These are phyloP conservation scores for Amazona vittata DNA, from an alignment of 2,113 vertebrate species.

Conservation along the genomic window DNA sequence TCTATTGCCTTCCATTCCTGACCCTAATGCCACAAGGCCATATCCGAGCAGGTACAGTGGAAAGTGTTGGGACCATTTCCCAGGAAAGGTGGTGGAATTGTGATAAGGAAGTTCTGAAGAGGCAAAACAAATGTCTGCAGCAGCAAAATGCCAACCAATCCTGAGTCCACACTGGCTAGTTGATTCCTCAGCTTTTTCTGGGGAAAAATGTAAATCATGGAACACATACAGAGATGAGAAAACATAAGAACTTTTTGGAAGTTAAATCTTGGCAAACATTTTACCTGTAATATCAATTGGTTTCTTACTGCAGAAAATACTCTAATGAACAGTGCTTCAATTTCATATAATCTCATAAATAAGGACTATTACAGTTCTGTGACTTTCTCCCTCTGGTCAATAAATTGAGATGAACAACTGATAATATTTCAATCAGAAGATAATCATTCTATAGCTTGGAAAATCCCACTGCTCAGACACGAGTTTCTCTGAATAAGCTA, in stretches of 20 bases:
- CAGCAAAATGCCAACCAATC: not conserved
- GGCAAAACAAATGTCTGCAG: not conserved
- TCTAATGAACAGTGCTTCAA: not conserved
- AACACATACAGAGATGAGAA: not conserved
- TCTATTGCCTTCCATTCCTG: not conserved
- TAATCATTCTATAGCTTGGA: not conserved
- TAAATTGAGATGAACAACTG: not conserved
- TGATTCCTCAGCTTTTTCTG: not conserved
- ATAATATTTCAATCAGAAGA: not conserved
- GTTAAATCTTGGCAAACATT: not conserved
- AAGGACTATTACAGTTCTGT: not conserved
- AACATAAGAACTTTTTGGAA: not conserved
- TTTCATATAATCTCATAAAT: not conserved
- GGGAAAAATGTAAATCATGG: fast-evolving
- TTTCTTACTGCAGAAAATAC: not conserved
- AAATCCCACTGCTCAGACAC: not conserved
- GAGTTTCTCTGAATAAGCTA: not conserved
- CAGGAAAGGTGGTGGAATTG: not conserved
- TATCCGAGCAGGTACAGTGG: not conserved
- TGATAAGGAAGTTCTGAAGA: not conserved
- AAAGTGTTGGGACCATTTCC: not conserved
- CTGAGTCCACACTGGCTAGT: not conserved
- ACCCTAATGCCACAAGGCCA: not conserved
- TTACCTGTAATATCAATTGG: not conserved
- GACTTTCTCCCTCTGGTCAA: conserved; percentile 44